Conservation (phyloP, 2,113 vertebrate species). For the Tauraco erythrolophus region DNA sequence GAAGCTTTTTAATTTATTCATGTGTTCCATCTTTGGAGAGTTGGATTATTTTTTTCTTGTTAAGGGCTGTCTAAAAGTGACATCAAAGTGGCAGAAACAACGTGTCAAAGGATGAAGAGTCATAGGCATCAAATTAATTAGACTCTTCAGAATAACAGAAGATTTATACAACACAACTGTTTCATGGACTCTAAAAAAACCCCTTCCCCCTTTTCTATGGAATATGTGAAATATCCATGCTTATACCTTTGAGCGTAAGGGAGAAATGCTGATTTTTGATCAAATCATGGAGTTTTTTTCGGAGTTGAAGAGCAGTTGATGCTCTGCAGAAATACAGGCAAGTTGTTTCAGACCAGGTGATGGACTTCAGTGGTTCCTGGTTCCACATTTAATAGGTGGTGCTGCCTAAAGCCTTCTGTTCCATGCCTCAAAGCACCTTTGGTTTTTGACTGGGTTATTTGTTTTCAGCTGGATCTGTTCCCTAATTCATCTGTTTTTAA, state of each 20-base stretch:
- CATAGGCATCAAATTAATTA: background rate
- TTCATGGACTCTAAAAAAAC: background rate
- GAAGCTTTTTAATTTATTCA: slow-evolving; percentile 33
- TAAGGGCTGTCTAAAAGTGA: background rate
- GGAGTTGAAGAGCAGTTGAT: background rate
- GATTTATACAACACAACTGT: background rate
- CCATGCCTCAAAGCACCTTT: background rate
- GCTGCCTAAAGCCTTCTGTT: background rate
- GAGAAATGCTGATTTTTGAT: background rate
- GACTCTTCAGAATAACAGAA: background rate
- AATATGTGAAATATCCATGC: rapidly evolving
- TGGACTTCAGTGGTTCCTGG: background rate
- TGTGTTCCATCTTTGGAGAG: background rate
- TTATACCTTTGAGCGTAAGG: rapidly evolving
- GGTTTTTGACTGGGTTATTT: rapidly evolving
- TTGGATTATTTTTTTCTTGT: background rate
- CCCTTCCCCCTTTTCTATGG: background rate
- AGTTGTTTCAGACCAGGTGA: background rate
- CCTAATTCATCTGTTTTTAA: background rate
- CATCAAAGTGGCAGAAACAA: slow-evolving; percentile 16
- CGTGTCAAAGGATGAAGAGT: background rate
- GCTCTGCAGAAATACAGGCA: background rate
- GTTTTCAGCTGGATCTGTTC: background rate
- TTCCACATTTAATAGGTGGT: rapidly evolving
- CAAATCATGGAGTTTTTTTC: rapidly evolving